phyloP scores from a whole-genome alignment of 2,113 vertebrate genomes.

The Apaloderma vittatum region DNA sequence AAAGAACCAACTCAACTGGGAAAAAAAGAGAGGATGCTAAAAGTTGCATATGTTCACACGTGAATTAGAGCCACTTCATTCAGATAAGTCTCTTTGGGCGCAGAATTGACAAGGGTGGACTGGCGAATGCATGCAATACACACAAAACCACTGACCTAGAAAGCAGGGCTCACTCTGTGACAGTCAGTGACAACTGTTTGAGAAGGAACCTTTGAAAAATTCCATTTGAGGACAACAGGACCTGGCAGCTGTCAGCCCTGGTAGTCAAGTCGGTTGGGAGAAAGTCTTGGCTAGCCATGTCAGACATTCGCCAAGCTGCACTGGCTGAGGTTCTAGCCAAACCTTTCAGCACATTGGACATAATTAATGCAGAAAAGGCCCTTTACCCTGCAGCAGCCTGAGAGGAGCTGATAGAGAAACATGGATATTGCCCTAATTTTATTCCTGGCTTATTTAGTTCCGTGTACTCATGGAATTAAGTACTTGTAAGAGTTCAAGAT shows the following conservation, averaged over 20 bases:
- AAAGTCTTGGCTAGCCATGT: slow-evolving; percentile 5
- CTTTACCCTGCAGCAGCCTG: slow-evolving; percentile 28
- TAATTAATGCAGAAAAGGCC: slow-evolving; percentile 45
- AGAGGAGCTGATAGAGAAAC: not conserved
- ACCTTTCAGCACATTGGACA: not conserved
- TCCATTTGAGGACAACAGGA: slow-evolving; percentile 39
- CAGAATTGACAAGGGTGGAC: not conserved
- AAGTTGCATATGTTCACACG: fast-evolving
- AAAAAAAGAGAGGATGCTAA: not conserved
- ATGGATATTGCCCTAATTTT: not conserved
- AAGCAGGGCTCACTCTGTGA: fast-evolving
- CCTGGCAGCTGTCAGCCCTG: slow-evolving; percentile 46
- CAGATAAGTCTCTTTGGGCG: not conserved
- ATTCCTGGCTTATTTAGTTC: not conserved
- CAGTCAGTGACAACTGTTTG: not conserved
- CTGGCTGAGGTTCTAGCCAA: slow-evolving; percentile 24
- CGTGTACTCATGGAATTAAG: not conserved
- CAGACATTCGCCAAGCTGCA: slow-evolving; percentile 1
- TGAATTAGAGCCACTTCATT: not conserved
- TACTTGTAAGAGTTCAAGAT: not conserved
- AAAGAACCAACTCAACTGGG: not conserved
- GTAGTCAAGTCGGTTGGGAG: slow-evolving; percentile 35
- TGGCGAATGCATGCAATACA: not conserved
- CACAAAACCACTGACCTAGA: not conserved
- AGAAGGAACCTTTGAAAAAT: slow-evolving; percentile 39